These are phyloP conservation scores for Phycodurus eques DNA, from an alignment of 2,113 vertebrate species.

Conservation along the genomic window DNA sequence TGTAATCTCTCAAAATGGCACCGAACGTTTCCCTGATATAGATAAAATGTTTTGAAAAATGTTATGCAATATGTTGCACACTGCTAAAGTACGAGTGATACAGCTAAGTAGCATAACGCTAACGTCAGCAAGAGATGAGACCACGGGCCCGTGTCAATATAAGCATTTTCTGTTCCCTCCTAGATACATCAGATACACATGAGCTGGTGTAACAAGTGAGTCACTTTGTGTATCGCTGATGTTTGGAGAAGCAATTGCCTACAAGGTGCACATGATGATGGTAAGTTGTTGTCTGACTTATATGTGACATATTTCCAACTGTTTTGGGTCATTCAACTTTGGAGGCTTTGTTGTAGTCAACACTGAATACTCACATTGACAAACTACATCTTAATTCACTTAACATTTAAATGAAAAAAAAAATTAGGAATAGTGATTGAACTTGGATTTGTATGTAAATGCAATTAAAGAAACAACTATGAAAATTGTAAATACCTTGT, in stretches of 20 bases:
- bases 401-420: not conserved
- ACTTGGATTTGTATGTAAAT: not conserved
- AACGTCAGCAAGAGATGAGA: constrained; percentile 35
- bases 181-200: constrained; percentile 39
- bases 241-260: constrained; percentile 56
- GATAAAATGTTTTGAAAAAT: not conserved
- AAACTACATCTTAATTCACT: not conserved
- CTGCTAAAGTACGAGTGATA: constrained; percentile 12
- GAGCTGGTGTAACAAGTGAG: constrained; percentile 36
- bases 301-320: not conserved
- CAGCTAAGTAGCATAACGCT: constrained; percentile 24
- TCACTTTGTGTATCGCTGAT: constrained; percentile 32
- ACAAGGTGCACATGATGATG: not conserved
- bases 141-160: constrained; percentile 44
- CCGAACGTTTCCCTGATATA: not conserved
- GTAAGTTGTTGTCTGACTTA: not conserved
- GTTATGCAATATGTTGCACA: constrained; percentile 17
- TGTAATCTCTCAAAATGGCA: not conserved
- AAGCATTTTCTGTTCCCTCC: constrained; percentile 30
- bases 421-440: not conserved
- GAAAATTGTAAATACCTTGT: no score
- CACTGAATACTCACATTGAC: not conserved
- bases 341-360: no score
- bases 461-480: no score
- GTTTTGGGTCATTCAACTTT: not conserved